Base-by-base conservation (phyloP, 2,888 invertebrate species). In the Dynastes grantii region DNA sequence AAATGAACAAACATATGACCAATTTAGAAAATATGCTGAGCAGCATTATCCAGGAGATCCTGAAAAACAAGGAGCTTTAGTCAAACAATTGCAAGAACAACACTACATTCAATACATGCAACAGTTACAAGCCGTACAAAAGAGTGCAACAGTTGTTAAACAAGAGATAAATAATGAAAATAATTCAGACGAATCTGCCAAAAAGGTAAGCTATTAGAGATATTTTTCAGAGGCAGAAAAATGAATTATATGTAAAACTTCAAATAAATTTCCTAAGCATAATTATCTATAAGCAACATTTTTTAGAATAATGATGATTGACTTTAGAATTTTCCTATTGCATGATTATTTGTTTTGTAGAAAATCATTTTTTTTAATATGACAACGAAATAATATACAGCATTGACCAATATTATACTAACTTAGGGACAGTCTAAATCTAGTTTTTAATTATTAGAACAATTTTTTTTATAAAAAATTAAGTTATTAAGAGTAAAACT, bases 91-190 rank as follows among this genome's bases (percentile, higher is more conserved):
- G 65, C 99, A 99, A 89, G 98, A 98, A 84, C 98, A 99, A 86
- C 99, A 99, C 89, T 99, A 98, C 88, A 97, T 98, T 87, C 98
- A 99, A 87, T 99, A 99, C 88, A 98, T 99, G 93, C 97, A 98
- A 85, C 99, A 99, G 88, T 90, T 98, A 55, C 88, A 92, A 90
- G 85, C 92, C 89, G 87, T 91, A 87, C 86, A 85, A 80, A 84
- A 85, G 81, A 87, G 84, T 77, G 85, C 85, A 79, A 85, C 85
- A 79, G 80, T 85, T 61, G 83, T 85, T 4, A 78, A 85, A 85
- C 77, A 85, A 84, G 78, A 78, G 22, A 40, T 13, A 45, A 37
- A 16, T 73, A 27, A 4, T 8, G 71, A 71, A 65, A 53, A 29
- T 51, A 67, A 32, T 53, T 16, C 40, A 53, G 55, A 67, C 37